Base-by-base conservation (phyloP, 2,113 vertebrate genomes). In the Epinephelus fuscoguttatus region DNA sequence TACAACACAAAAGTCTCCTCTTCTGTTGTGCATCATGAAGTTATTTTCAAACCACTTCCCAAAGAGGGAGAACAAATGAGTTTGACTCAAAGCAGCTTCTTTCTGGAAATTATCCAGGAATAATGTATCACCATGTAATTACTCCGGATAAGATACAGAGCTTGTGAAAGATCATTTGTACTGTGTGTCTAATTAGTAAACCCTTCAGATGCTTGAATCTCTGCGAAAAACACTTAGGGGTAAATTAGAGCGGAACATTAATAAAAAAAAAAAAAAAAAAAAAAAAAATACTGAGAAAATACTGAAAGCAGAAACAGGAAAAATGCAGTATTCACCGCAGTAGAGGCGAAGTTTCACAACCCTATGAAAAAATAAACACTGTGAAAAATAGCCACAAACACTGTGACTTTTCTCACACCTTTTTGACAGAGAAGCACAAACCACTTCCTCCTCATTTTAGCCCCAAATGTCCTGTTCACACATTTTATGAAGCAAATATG, bases 141-240 rank as follows among this genome's bases (percentile, higher is more conserved):
- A 95, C 95, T 91, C 90, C 63, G 91, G 93, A 94, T 92, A 95
- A 95, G 94, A 95, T 95, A 93, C 93, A 93, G 89, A 90, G 94
- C 93, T 94, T 90, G 92, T 91, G 93, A 95, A 94, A 95, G 94
- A 95, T 95, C 94, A 95, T 95, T 96, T 96, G 94, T 95, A 95
- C 93, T 91, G 92, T 92, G 92, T 92, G 94, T 94, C 94, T 95
- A 95, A 96, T 96, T 96, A 96, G 95, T 91, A 92, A 94, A 94
- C 92, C 93, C 91, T 94, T 96, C 93, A 94, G 92, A 94, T 94
- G 92, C 87, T 89, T 64, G 76, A 91, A 94, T 95, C 92, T 92
- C 92, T 87, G 83, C 77, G 91, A 93, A 93, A 93, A 94, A 93
- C 92, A 94, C 92, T 94, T 93, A 90, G 84, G 93, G 92, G 86